These are phyloP conservation scores for Scaptomyza pallida DNA, from an alignment of 1,140 invertebrate species.

Conservation along the genomic window DNA sequence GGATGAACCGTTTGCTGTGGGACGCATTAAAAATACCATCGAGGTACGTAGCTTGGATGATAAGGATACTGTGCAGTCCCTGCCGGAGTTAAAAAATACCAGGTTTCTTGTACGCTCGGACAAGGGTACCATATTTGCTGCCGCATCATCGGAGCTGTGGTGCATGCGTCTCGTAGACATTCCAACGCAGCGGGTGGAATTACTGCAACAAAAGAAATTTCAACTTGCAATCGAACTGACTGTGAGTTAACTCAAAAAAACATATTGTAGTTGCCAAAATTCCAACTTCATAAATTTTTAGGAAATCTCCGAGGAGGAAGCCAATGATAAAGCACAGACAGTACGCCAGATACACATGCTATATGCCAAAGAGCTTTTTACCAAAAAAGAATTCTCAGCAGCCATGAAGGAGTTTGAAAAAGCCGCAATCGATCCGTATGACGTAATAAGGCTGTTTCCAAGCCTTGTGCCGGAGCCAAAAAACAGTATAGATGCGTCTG, in stretches of 20 bases:
- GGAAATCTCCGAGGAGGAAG: conserved; percentile 92
- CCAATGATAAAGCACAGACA: conserved; percentile 91
- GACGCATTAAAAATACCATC: conserved; percentile 91
- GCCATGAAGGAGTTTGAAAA: conserved; percentile 96
- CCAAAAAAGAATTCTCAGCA: conserved; percentile 93
- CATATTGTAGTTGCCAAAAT: neutral
- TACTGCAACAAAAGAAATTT: conserved; percentile 95
- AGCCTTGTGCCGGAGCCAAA: conserved; percentile 88
- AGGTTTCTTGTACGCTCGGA: conserved; percentile 88
- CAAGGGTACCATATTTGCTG: conserved; percentile 92
- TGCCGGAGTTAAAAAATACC: conserved; percentile 89
- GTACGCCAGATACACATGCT: conserved; percentile 95
- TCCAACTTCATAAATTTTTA: conserved; percentile 71
- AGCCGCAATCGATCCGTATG: conserved; percentile 95
- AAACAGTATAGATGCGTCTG: conserved; percentile 85
- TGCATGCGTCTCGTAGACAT: conserved; percentile 91
- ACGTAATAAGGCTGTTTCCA: conserved; percentile 97
- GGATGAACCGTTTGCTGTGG: conserved; percentile 95
- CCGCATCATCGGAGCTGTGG: conserved; percentile 94
- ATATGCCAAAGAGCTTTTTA: conserved; percentile 95
- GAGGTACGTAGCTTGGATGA: conserved; percentile 93
- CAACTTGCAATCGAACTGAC: conserved; percentile 96
- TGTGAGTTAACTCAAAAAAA: conserved; percentile 86
- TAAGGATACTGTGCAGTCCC: conserved; percentile 90
- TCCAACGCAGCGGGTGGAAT: conserved; percentile 91